Conservation (phyloP, 2,888 invertebrate genomes). For the Horisme vitalbata region DNA sequence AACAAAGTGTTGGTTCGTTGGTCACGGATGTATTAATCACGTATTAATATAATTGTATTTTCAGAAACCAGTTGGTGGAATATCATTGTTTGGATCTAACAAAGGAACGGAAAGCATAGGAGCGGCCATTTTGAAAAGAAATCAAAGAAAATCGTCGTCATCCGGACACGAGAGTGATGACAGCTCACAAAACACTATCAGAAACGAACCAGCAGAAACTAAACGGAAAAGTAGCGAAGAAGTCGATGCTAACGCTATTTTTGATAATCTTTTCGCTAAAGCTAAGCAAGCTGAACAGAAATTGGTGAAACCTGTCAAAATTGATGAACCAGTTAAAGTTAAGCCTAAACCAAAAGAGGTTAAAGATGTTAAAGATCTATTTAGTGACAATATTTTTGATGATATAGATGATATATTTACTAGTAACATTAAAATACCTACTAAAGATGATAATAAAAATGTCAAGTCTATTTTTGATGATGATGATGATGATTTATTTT, state of each 20-base stretch:
- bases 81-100: slow-evolving; percentile 80
- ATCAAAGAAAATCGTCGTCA: slow-evolving; percentile 52
- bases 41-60: slow-evolving; percentile 13
- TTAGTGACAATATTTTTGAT: slow-evolving; percentile 71
- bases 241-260: slow-evolving; percentile 59
- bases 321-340: slow-evolving; percentile 12
- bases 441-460: slow-evolving; percentile 41
- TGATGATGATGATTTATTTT: slow-evolving; percentile 62
- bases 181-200: slow-evolving; percentile 19
- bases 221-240: slow-evolving; percentile 23
- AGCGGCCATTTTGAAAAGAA: slow-evolving; percentile 65
- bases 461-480: slow-evolving; percentile 61
- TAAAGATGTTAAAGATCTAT: slow-evolving; percentile 53
- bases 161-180: slow-evolving; percentile 54
- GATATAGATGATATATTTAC: slow-evolving; percentile 74
- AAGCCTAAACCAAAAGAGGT: slow-evolving; percentile 30
- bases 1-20: too few relatives aligned
- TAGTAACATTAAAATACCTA: slow-evolving; percentile 49
- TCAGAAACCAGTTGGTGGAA: slow-evolving; percentile 85
- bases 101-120: slow-evolving; percentile 67
- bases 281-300: slow-evolving; percentile 33
- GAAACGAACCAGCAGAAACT: slow-evolving; percentile 11
- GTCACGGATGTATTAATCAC: too few relatives aligned
- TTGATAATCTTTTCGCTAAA: slow-evolving; percentile 66
- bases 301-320: slow-evolving; percentile 17